Evolutionary conservation across 1,140 invertebrate species (phyloP).

Genomic region (Zaprionus vittiger): DNA sequence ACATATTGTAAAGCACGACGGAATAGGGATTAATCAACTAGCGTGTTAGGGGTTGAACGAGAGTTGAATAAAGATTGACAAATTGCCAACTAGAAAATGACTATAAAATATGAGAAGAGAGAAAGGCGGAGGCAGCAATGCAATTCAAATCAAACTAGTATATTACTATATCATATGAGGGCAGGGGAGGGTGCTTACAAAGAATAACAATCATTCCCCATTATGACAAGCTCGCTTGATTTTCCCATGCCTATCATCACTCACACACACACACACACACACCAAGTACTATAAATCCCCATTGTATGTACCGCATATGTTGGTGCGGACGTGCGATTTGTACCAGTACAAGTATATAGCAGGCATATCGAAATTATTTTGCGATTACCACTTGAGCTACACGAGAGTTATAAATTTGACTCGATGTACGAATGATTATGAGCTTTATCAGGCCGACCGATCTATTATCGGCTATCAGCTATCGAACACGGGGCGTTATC

Average conservation of each 20-base stretch:
- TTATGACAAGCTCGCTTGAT: background rate
- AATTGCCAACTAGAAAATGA: background rate
- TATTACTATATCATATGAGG: too few species aligned
- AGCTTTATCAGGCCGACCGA: constrained; percentile 17
- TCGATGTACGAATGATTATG: constrained; percentile 21
- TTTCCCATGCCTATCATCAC: background rate
- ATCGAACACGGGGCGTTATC: constrained; percentile 11
- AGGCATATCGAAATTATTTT: constrained; percentile 18
- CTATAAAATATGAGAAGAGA: too few species aligned
- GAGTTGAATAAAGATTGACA: background rate
- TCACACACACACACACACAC: background rate
- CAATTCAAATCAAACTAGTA: too few species aligned
- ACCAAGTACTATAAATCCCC: background rate
- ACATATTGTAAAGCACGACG: background rate
- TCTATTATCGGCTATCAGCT: constrained; percentile 25
- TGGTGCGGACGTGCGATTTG: constrained; percentile 16
- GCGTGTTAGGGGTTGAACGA: background rate
- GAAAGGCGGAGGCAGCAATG: too few species aligned
- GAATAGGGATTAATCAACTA: background rate
- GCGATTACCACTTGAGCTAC: constrained; percentile 27
- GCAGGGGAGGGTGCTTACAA: background rate
- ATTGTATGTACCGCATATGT: background rate
- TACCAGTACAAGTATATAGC: background rate
- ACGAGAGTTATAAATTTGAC: constrained; percentile 36
- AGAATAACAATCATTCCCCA: background rate